Percentiles rank a stretch among this genome's conserved stretches.
These are phyloP conservation scores for Cynodonichthys magdalenae DNA, from an alignment of 2,797 vertebrate genomes.

Conservation along the genomic window DNA sequence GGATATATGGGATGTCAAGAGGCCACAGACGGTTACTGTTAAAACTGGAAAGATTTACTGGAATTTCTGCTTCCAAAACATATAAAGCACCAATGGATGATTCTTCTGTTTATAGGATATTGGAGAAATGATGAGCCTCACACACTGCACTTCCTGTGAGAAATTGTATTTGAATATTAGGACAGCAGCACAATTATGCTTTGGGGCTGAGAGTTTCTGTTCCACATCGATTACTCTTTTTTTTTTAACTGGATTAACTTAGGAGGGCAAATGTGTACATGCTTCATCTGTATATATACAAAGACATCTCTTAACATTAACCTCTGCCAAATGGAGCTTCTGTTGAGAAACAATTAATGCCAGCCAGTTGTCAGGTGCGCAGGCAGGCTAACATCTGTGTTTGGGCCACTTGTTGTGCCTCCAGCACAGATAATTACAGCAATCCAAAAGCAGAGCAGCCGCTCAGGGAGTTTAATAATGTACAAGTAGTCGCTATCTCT, in stretches of 20 bases:
- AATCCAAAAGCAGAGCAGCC: conserved; percentile 84
- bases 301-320: conserved; percentile 67
- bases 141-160: conserved; percentile 16
- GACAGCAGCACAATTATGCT: conserved; percentile 5
- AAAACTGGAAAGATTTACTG: conserved; percentile 63
- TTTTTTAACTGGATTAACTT: conserved; percentile 12
- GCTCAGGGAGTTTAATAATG: conserved; percentile 85
- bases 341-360: conserved; percentile 83
- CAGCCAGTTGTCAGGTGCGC: conserved; percentile 66
- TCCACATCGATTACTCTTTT: conserved; percentile 23
- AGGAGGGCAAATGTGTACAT: conserved; percentile 9
- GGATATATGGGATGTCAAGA: conserved; percentile 67
- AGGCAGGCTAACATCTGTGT: conserved; percentile 85
- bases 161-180: conserved; percentile 35
- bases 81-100: conserved; percentile 51
- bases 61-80: conserved; percentile 66
- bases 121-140: conserved; percentile 38
- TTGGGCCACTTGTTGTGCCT: conserved; percentile 86
- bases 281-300: conserved; percentile 39
- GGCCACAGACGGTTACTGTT: conserved; percentile 61
- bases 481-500: conserved; percentile 84
- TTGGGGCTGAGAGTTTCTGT: conserved; percentile 2
- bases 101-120: conserved; percentile 45
- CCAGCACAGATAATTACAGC: conserved; percentile 84
- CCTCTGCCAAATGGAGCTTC: conserved; percentile 79